Evolutionary conservation across 2,113 vertebrate genomes (phyloP).

Genomic region (Pungitius pungitius): DNA sequence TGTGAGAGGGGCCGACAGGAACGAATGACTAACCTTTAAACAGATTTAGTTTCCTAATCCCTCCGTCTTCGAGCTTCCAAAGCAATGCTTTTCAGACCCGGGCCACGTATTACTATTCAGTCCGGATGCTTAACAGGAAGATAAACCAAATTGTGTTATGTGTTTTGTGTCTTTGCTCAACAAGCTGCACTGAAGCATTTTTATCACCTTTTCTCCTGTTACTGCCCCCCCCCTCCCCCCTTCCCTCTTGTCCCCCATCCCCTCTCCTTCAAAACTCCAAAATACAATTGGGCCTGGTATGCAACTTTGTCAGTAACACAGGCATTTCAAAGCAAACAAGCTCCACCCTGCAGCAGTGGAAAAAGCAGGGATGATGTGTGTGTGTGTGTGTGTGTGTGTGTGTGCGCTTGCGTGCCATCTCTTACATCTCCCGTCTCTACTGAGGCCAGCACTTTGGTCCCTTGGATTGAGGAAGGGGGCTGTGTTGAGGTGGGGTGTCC

Average conservation of each 20-base stretch:
- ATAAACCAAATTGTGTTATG: constrained; percentile 32
- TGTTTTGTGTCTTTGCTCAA: constrained; percentile 10
- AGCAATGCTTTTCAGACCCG: constrained; percentile 39
- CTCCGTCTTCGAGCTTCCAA: constrained; percentile 33
- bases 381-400: constrained; percentile 23
- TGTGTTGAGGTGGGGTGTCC: constrained; percentile 24
- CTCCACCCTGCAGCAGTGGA: constrained; percentile 67
- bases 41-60: constrained; percentile 18
- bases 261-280: constrained; percentile 17
- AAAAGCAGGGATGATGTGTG: constrained; percentile 32
- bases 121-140: constrained; percentile 38
- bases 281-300: constrained; percentile 59
- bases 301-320: constrained; percentile 61
- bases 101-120: constrained; percentile 40
- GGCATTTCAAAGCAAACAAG: constrained; percentile 74
- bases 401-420: constrained; percentile 37
- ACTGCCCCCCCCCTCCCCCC: not conserved
- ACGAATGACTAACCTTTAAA: constrained; percentile 40
- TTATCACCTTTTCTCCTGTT: constrained; percentile 14
- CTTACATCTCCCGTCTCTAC: constrained; percentile 18
- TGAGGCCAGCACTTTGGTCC: constrained; percentile 51
- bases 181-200: constrained; percentile 11
- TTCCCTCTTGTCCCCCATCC: no score
- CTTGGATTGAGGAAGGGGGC: constrained; percentile 12
- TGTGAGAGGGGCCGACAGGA: constrained; percentile 32